These are phyloP conservation scores for Platysteira castanea DNA, from an alignment of 2,113 vertebrate species.

Conservation along the genomic window DNA sequence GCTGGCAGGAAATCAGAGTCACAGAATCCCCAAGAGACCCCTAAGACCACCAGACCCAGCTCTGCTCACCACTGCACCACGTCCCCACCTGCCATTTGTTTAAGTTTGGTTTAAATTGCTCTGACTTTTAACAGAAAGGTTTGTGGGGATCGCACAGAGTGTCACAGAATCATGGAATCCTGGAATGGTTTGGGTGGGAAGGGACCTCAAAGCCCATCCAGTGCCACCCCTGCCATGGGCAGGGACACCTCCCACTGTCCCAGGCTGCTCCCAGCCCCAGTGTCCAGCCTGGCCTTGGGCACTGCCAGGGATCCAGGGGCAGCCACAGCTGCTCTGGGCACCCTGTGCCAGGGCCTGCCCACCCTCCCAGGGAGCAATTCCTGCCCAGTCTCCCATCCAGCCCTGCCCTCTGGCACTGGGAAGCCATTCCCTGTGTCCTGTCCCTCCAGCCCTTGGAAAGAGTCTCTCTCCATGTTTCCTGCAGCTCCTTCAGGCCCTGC, in stretches of 20 bases:
- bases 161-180: background rate
- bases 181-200: background rate
- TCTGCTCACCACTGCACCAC: background rate
- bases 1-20: background rate
- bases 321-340: no score
- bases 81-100: background rate
- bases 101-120: background rate
- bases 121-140: background rate
- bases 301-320: background rate
- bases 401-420: background rate
- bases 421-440: background rate
- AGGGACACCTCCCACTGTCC: background rate
- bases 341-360: no score
- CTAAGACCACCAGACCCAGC: background rate
- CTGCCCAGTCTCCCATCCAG: accelerated
- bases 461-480: background rate
- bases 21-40: background rate
- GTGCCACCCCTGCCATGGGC: background rate
- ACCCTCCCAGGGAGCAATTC: background rate
- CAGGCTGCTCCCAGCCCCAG: background rate
- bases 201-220: accelerated
- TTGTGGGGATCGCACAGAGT: background rate
- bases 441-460: accelerated
- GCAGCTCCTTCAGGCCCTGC: accelerated
- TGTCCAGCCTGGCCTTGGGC: background rate